phyloP scores from a whole-genome alignment of 2,113 vertebrate genomes.

The Zosterops lateralis region DNA sequence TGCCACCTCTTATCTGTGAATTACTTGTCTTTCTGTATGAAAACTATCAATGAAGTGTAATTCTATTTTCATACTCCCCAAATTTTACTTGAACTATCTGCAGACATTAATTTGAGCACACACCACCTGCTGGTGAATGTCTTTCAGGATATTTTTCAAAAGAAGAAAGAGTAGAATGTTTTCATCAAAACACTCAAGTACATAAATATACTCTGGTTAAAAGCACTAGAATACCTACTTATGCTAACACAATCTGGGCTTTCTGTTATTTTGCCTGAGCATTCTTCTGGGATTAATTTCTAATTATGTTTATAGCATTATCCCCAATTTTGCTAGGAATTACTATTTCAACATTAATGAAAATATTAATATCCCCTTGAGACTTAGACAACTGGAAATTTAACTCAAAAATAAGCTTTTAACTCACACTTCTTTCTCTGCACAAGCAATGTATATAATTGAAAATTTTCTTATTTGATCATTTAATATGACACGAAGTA shows the following conservation, averaged over 20 bases:
- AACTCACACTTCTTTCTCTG: neutral
- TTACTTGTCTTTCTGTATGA: neutral
- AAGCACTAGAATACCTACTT: neutral
- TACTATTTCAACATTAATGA: neutral
- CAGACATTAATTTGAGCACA: neutral
- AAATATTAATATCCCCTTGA: neutral
- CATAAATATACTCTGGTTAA: neutral
- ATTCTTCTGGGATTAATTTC: neutral
- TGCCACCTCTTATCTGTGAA: neutral
- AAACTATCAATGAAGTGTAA: neutral
- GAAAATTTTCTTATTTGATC: neutral
- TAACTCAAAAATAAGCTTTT: neutral
- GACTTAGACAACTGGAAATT: neutral
- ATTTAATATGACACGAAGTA: neutral
- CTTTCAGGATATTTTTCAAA: neutral
- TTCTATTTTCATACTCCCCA: neutral
- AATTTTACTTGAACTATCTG: neutral
- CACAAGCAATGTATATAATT: neutral
- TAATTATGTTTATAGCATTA: neutral
- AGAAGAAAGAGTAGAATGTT: neutral
- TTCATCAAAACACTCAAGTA: neutral
- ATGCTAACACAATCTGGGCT: neutral
- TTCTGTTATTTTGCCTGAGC: neutral
- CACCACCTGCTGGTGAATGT: neutral
- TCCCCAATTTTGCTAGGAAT: neutral